These are phyloP conservation scores for Harlomillsia oculata DNA, from an alignment of 1,140 invertebrate genomes.

Conservation along the genomic window DNA sequence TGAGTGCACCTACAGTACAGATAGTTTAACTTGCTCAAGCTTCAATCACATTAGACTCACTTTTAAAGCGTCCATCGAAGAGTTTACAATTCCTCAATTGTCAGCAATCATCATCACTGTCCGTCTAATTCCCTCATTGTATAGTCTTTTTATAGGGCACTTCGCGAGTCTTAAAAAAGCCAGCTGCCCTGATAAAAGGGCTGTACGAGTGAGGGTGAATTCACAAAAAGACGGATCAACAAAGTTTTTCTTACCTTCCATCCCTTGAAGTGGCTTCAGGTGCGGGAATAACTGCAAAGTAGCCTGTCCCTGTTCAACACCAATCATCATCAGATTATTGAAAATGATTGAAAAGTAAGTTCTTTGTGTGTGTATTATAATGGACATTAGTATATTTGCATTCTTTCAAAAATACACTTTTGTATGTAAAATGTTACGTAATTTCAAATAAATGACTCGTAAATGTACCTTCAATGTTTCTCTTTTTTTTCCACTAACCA, in stretches of 20 bases:
- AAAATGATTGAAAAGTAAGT: no score
- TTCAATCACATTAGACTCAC: no score
- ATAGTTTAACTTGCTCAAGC: no score
- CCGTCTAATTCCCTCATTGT: conserved; percentile 41
- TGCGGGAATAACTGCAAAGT: conserved; percentile 54
- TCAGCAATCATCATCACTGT: no score
- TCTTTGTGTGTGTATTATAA: no score
- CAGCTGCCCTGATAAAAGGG: conserved; percentile 43
- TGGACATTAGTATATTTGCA: no score
- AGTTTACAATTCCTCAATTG: no score
- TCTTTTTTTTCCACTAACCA: conserved; percentile 50
- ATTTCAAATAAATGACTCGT: neutral
- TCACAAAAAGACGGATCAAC: conserved; percentile 13
- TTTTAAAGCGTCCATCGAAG: no score
- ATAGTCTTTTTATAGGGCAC: conserved; percentile 57
- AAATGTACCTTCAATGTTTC: conserved; percentile 48
- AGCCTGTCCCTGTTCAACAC: conserved; percentile 48
- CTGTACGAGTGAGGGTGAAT: conserved; percentile 34
- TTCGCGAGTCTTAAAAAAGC: conserved; percentile 42
- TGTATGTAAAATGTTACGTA: no score
- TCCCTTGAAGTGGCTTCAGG: conserved; percentile 48
- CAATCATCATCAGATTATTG: no score
- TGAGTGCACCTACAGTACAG: no score
- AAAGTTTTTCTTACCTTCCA: conserved; percentile 44
- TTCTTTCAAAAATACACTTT: no score